Base-by-base conservation (phyloP, 1,140 invertebrate genomes). In the Drosophila punjabiensis region DNA sequence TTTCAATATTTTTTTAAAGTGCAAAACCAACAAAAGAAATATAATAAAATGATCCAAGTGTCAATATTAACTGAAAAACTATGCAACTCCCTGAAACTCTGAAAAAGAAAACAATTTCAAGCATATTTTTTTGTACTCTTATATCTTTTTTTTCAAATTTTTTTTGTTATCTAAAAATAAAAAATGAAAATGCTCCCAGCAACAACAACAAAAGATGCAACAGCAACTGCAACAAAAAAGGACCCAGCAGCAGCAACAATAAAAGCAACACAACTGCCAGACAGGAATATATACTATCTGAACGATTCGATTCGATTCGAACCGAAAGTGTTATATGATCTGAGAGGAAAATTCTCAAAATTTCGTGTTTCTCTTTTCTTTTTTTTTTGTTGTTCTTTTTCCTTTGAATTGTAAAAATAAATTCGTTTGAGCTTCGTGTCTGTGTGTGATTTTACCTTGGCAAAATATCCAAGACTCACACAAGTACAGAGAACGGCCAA, bases 241-340 rank as follows among this genome's bases (percentile, higher is more conserved):
- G 39, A 73, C 24, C n/a, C n/a, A n/a, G n/a, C 59, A 58, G 10
- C 52, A 68, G 28, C 47, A 81, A 47, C 73, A 77, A 37, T 67
- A 52, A 37, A 58, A 53, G 50, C 52, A 18, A 20, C 52, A 30
- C 48, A 3, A 30, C 48, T n/a, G 48, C 48, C 47, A 50, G 47
- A 28, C 59, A 87, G 80, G 56, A 78, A 80, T 61, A 75, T 68
- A 78, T 66, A 50, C 14, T 13, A 33, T 33, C 18, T 32, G 30
- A 50, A 45, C 70, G 45, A 63, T 32, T 56, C 78, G 76, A 65
- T 9, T 35, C 52, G 13, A 20, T 20, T 48, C 30, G 80, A 28
- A 56, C 35, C 55, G 55, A 58, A 69, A 78, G 81, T 90, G 85
- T 89, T 89, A 89, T 89, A 89, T 89, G 85, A 89, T 89, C 81